phyloP scores from a whole-genome alignment of 2,888 invertebrate genomes.

The Agapostemon virescens region DNA sequence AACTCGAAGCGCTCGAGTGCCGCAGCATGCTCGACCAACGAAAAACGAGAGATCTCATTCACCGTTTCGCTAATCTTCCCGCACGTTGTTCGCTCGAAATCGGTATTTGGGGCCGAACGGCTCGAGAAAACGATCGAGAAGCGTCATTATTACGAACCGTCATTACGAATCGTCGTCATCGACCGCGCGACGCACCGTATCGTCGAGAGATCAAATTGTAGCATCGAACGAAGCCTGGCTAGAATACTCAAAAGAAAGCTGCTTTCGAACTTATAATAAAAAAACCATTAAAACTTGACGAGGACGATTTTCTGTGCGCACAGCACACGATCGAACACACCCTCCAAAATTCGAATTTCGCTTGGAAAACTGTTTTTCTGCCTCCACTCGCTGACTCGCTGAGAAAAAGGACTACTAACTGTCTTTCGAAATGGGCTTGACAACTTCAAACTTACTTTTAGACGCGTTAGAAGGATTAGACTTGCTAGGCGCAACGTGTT shows the following conservation, averaged over 20 bases:
- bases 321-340: constrained; percentile 1
- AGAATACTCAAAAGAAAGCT: constrained; percentile 70
- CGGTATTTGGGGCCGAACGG: neutral
- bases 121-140: constrained; percentile 20
- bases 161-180: constrained; percentile 56
- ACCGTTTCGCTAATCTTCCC: constrained; percentile 41
- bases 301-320: neutral
- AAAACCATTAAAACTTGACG: constrained; percentile 53
- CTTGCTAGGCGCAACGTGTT: too few relatives aligned
- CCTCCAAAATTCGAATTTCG: neutral
- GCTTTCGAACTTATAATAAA: constrained; percentile 75
- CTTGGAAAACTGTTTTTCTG: neutral
- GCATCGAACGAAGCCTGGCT: constrained; percentile 72
- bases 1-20: constrained; percentile 2
- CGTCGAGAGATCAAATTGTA: constrained; percentile 68
- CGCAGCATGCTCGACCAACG: neutral
- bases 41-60: constrained; percentile 16
- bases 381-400: too few relatives aligned
- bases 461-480: too few relatives aligned
- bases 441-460: too few relatives aligned
- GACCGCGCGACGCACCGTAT: constrained; percentile 56
- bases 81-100: constrained; percentile 20
- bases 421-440: too few relatives aligned
- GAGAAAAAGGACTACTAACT: too few relatives aligned
- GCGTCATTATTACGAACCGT: constrained; percentile 33